A percentile compares a stretch with the other conserved stretches of the same genome.
Evolutionary conservation across 2,888 invertebrate genomes (phyloP).

Genomic region (Melipona beecheii): DNA sequence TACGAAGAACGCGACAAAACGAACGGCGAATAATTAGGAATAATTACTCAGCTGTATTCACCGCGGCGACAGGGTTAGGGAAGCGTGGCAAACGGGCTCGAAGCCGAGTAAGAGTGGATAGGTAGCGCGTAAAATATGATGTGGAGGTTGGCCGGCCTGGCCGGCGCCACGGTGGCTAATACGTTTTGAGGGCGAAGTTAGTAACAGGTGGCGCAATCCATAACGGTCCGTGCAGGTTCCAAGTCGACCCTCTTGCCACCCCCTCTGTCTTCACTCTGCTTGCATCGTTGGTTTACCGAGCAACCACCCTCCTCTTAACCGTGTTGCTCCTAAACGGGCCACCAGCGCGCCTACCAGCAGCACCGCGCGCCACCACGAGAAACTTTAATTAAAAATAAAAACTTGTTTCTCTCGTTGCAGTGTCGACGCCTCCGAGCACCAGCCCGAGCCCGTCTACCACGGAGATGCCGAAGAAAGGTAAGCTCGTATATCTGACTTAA

Average conservation of each 20-base stretch:
- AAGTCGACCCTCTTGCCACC: conserved; percentile 21
- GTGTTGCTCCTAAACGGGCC: conserved; percentile 41
- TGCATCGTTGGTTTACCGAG: conserved; percentile 15
- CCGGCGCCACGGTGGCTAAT: conserved; percentile 77
- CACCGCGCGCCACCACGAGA: neutral
- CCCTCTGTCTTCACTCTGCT: conserved; percentile 1
- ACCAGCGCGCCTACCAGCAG: conserved; percentile 49
- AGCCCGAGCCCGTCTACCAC: conserved; percentile 91
- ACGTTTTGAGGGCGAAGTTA: conserved; percentile 80
- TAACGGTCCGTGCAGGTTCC: conserved; percentile 71
- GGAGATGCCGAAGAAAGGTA: conserved; percentile 85
- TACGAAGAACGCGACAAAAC: conserved; percentile 61
- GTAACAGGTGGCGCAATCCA: conserved; percentile 83
- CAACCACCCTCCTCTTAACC: conserved; percentile 16
- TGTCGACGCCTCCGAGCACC: conserved; percentile 92
- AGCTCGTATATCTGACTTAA: conserved; percentile 65
- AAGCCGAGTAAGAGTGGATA: conserved; percentile 34
- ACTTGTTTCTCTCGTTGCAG: conserved; percentile 85
- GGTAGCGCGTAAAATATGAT: conserved; percentile 79
- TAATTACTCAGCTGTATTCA: conserved; percentile 80
- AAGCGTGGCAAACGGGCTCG: conserved; percentile 38
- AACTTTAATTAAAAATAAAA: conserved; percentile 80
- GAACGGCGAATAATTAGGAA: conserved; percentile 78
- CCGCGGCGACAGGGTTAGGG: conserved; percentile 34
- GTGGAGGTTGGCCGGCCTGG: conserved; percentile 77